Base-by-base conservation (phyloP, 2,888 invertebrate genomes). In the Drosophila kuntzei region DNA sequence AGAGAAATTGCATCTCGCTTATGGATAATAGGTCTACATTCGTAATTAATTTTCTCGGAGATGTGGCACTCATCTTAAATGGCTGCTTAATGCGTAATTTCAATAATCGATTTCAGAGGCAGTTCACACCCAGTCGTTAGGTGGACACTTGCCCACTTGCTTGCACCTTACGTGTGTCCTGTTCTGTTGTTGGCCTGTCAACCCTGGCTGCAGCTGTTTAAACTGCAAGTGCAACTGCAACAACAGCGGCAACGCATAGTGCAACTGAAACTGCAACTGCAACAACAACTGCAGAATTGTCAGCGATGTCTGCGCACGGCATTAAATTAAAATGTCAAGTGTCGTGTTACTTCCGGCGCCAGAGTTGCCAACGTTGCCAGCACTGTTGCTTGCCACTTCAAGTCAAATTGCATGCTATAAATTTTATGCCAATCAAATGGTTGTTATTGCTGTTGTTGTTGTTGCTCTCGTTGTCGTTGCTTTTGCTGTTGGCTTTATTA, bases 331-430 rank as follows among this genome's bases (percentile, higher is more conserved):
- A 83, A 89, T 89, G 83, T 83, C 83, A 83, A 75, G 89, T 87
- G 87, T 89, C 83, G 83, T 83, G 83, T 87, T 89, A 84, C 85
- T 89, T 83, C 83, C 83, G 89, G 71, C 68, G 70, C 67, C 88
- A 82, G 84, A 34, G 70, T 72, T 84, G 81, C 78, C 84, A 71
- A 49, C 61, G 65, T 49, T 62, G 80, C 61, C 79, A 57, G 54
- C 46, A 58, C 32, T 29, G 29, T 16, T 37, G 50, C 50, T 63
- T 77, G 79, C 82, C 70, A 79, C 82, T 89, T 82, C 44, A 65
- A 84, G 85, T 80, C 89, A 87, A 89, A 83, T 83, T 83, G 89
- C 89, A 89, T 89, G 83, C 83, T 71, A 83, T 89, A 83, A 83
- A 83, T 83, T 83, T 87, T 62, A 65, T 89, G 87, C 89, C 89